Evolutionary conservation across 2,888 invertebrate species (phyloP), one percentile per base, ranked within the genome.

Genomic region (Cynaeus angustus): DNA sequence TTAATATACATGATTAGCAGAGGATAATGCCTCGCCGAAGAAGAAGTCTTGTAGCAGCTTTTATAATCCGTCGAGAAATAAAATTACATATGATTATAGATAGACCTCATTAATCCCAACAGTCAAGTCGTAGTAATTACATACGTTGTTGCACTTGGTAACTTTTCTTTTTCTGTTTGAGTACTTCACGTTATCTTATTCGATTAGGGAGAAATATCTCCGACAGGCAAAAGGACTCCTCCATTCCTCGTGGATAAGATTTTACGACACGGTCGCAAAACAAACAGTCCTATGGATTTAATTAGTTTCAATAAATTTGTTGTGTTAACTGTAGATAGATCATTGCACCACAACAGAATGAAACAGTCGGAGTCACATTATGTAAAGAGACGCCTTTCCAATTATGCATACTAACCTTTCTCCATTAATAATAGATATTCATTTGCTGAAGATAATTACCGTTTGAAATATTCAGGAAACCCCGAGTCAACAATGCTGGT

Each of bases 401-500:
- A 48, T 61, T 61, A 33, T 38, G 48, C 52, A 53, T 21, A 64
- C 53, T 53, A 64, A 16, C 33, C 45, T 61, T 59, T 46, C 46
- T 33, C 38, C 46, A 50, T 64, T 64, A 64, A 64, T 62, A 52
- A 62, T 41, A 37, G 41, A 62, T 62, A 28, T 52, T 62, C 62
- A 41, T 64, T 53, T 53, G 26, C 64, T 53, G 14, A 28, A 53
- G 66, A 21, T 56, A 66, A 55, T 66, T 66, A 46, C 46, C 45
- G 43, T 66, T 66, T 48, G 56, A 55, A 55, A 66, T 56, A 66
- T 56, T 66, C 66, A 56, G 56, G 56, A 66, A 66, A 48, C 55
- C 12, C 41, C 56, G 45, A 56, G 46, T 66, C 56, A 46, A 37
- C 56, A 56, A 56, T 56, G 48, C 46, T 46, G 37, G 37, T 56